Conservation (phyloP, 2,797 vertebrate species). For the Halcyon smyrnensis region DNA sequence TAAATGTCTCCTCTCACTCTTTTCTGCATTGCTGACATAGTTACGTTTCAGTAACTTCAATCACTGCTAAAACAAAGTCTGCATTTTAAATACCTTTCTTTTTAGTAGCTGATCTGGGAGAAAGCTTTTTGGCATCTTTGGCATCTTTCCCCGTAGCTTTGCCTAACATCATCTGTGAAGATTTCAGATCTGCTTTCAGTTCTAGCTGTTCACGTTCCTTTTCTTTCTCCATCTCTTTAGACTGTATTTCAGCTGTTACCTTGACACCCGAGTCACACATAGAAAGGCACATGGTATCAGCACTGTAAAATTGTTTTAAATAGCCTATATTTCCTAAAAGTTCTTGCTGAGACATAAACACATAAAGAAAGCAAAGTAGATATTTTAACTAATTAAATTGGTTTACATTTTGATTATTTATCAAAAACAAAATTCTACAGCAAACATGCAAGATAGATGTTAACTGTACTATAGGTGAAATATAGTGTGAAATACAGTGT, state of each 20-base stretch:
- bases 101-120: conserved; percentile 69
- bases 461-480: background rate
- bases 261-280: conserved; percentile 27
- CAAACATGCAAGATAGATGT: background rate
- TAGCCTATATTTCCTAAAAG: background rate
- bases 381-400: background rate
- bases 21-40: background rate
- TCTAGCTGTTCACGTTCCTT: conserved; percentile 64
- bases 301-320: background rate
- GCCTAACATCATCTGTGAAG: conserved; percentile 28
- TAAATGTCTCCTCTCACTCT: background rate
- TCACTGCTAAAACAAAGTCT: background rate
- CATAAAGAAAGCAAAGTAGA: background rate
- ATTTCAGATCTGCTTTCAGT: conserved; percentile 58
- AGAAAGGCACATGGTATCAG: background rate
- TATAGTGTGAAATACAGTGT: background rate
- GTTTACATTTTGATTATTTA: background rate
- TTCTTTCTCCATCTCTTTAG: conserved; percentile 76
- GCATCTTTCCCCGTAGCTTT: conserved; percentile 61
- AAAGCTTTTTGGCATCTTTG: conserved; percentile 65
- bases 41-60: background rate
- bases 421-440: background rate
- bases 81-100: conserved; percentile 79
- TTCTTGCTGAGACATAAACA: background rate
- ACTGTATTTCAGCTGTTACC: conserved; percentile 76